Percentiles rank a stretch among this genome's conserved stretches.
Conservation (phyloP, 2,113 vertebrate species). For the Vombatus ursinus region DNA sequence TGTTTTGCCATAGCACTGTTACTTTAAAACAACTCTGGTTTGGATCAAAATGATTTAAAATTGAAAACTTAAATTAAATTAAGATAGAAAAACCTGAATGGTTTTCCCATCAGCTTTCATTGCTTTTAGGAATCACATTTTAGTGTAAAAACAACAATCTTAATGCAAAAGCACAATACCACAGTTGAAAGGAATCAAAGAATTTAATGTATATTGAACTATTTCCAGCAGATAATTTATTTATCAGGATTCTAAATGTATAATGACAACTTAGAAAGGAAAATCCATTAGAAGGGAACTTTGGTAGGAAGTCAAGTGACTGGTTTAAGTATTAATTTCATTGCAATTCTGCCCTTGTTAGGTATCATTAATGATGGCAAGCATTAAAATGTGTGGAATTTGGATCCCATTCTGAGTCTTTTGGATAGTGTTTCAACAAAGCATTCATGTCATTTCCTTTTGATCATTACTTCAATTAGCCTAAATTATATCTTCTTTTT, state of each 20-base stretch:
- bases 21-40: constrained; percentile 25
- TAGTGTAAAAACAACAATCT: constrained; percentile 8
- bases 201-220: constrained; percentile 10
- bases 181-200: neutral
- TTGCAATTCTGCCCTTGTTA: constrained; percentile 19
- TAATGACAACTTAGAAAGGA: constrained; percentile 39
- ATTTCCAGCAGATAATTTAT: constrained; percentile 9
- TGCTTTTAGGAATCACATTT: constrained; percentile 22
- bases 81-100: constrained; percentile 25
- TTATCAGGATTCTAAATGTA: constrained; percentile 36
- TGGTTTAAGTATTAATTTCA: constrained; percentile 26
- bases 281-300: constrained; percentile 44
- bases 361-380: constrained; percentile 20
- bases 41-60: neutral
- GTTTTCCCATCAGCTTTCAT: neutral
- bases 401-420: neutral
- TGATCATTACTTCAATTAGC: constrained; percentile 1
- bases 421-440: constrained; percentile 9
- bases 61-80: neutral
- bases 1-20: constrained; percentile 2
- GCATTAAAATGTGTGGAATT: constrained; percentile 24
- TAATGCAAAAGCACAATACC: constrained; percentile 11
- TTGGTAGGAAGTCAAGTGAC: constrained; percentile 8
- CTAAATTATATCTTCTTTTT: constrained; percentile 17
- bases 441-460: constrained; percentile 24